Conservation (phyloP, 2,113 vertebrate genomes). For the Procavia capensis region DNA sequence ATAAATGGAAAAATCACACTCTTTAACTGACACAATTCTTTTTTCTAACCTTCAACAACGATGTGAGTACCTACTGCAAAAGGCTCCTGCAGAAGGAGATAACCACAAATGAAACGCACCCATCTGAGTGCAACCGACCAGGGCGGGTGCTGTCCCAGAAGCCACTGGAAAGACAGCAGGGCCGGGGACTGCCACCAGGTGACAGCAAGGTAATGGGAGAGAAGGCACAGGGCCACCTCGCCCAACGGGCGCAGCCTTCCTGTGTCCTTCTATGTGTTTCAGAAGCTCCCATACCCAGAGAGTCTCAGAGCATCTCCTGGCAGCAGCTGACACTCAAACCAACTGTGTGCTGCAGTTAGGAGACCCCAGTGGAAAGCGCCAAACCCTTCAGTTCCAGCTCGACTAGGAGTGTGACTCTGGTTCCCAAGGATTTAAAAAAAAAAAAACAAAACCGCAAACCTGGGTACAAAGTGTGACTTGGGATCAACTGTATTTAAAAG, state of each 20-base stretch:
- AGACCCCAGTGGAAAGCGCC: neutral
- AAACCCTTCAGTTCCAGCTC: neutral
- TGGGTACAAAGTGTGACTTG: neutral
- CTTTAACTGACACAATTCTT: neutral
- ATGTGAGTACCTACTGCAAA: neutral
- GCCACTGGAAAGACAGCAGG: neutral
- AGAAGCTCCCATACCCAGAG: neutral
- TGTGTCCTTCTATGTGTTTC: neutral
- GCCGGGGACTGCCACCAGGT: neutral
- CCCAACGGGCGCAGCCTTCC: neutral
- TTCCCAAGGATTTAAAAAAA: neutral
- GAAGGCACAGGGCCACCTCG: neutral
- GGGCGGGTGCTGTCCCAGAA: neutral
- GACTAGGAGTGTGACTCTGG: neutral
- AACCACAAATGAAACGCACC: too few relatives aligned
- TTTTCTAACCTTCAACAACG: neutral
- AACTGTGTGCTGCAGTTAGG: neutral
- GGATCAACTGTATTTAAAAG: neutral
- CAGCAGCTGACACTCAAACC: neutral
- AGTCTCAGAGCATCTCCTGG: neutral
- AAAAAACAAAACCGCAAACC: neutral
- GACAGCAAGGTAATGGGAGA: neutral
- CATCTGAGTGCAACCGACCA: accelerated
- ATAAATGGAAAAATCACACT: neutral
- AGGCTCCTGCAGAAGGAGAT: neutral